These are phyloP conservation scores for Rhinichthys osculus DNA, from an alignment of 2,797 vertebrate species.

Conservation along the genomic window DNA sequence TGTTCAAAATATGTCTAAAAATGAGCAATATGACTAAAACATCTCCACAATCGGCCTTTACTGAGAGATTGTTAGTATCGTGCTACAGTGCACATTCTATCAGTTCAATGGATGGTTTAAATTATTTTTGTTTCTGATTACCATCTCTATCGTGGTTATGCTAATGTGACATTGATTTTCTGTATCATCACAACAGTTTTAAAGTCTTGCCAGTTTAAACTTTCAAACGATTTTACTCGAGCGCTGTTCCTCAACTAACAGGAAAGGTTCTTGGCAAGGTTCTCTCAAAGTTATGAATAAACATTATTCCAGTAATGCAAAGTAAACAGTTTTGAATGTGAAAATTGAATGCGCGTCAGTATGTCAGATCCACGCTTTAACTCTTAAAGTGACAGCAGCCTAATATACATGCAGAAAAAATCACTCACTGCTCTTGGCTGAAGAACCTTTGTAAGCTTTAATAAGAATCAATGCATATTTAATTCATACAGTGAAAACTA, in stretches of 20 bases:
- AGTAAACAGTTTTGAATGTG: background rate
- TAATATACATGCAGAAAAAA: background rate
- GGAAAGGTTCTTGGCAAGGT: background rate
- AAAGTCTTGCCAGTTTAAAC: background rate
- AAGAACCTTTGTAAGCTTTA: background rate
- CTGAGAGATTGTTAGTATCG: background rate
- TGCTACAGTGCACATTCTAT: background rate
- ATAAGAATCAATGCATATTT: background rate
- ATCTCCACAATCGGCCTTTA: background rate
- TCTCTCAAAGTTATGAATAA: background rate
- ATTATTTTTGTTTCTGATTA: background rate
- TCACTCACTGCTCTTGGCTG: background rate
- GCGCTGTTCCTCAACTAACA: background rate
- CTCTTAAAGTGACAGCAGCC: background rate
- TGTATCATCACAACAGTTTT: background rate
- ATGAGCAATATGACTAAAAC: background rate
- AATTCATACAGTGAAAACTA: background rate
- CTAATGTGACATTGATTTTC: background rate
- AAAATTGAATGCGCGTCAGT: background rate
- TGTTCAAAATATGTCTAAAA: too few relatives aligned
- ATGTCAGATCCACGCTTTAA: background rate
- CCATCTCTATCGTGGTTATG: background rate
- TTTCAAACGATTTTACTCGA: background rate
- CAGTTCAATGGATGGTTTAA: background rate
- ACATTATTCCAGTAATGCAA: background rate